These are phyloP conservation scores for Volucella zonaria DNA, from an alignment of 2,888 invertebrate genomes.

Conservation along the genomic window DNA sequence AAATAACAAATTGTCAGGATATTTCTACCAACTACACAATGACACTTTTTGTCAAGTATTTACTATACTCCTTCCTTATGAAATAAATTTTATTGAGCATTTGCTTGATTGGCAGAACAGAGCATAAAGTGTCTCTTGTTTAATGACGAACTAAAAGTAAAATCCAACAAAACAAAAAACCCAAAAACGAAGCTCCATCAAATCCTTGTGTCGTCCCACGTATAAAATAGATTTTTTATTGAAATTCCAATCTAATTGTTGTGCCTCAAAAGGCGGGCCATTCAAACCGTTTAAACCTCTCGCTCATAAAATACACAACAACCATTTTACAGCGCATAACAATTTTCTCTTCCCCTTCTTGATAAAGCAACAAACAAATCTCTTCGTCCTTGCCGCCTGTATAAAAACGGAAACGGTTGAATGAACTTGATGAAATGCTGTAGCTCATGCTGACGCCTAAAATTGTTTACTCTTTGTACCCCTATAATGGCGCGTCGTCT, in stretches of 20 bases:
- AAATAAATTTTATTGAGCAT: slow-evolving; percentile 8
- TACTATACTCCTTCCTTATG: background rate
- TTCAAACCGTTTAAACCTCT: slow-evolving; percentile 46
- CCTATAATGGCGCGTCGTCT: background rate
- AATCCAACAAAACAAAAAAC: background rate
- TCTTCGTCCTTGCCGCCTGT: background rate
- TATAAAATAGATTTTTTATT: slow-evolving; percentile 53
- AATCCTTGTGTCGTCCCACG: background rate
- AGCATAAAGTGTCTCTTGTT: slow-evolving; percentile 10
- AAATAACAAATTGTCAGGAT: no score
- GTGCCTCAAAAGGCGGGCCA: slow-evolving; percentile 10
- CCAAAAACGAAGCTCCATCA: background rate
- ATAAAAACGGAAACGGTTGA: slow-evolving; percentile 39
- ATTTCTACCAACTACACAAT: background rate
- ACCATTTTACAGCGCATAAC: slow-evolving; percentile 39
- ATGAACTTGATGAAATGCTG: slow-evolving; percentile 54
- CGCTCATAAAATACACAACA: slow-evolving; percentile 46
- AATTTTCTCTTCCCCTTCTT: background rate
- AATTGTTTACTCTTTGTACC: slow-evolving; percentile 41
- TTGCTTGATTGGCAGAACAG: slow-evolving; percentile 13
- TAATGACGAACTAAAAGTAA: slow-evolving; percentile 45
- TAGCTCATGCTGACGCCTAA: slow-evolving; percentile 34
- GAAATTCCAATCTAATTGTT: slow-evolving; percentile 58
- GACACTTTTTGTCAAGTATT: background rate
- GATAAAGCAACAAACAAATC: background rate